phyloP scores from a whole-genome alignment of 2,113 vertebrate species.

The Delphinapterus leucas region DNA sequence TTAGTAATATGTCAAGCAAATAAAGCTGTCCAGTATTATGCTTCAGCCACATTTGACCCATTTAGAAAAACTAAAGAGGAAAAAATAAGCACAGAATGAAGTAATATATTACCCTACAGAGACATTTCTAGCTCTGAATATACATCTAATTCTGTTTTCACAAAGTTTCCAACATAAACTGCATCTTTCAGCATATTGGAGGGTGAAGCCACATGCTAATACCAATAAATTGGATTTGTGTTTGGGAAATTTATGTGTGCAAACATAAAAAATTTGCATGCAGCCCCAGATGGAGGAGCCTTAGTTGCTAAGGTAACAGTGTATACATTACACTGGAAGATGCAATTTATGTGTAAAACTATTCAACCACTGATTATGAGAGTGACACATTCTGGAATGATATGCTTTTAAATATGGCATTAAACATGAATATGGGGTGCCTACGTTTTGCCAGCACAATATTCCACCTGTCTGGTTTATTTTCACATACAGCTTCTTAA shows the following conservation, averaged over 20 bases:
- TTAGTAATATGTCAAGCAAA: constrained; percentile 35
- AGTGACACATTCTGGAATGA: neutral
- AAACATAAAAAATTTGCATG: constrained; percentile 12
- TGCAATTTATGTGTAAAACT: constrained; percentile 5
- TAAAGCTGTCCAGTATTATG: neutral
- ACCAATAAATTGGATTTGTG: constrained; percentile 27
- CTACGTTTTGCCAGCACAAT: neutral
- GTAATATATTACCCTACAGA: neutral
- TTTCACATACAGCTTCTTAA: neutral
- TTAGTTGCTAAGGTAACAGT: neutral
- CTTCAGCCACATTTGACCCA: constrained; percentile 27
- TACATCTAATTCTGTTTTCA: constrained; percentile 31
- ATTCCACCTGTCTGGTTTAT: neutral
- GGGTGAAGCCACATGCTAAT: constrained; percentile 42
- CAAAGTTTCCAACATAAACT: constrained; percentile 38
- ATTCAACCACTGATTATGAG: constrained; percentile 12
- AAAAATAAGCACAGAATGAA: neutral
- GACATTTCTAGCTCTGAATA: neutral
- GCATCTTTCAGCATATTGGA: constrained; percentile 35
- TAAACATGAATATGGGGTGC: neutral
- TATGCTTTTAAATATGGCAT: neutral
- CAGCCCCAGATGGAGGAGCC: neutral
- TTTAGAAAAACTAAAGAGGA: constrained; percentile 38
- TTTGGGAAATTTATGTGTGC: constrained; percentile 20
- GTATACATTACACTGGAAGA: neutral